These are phyloP conservation scores for Cyclophora punctaria DNA, from an alignment of 2,888 invertebrate species.

Conservation along the genomic window DNA sequence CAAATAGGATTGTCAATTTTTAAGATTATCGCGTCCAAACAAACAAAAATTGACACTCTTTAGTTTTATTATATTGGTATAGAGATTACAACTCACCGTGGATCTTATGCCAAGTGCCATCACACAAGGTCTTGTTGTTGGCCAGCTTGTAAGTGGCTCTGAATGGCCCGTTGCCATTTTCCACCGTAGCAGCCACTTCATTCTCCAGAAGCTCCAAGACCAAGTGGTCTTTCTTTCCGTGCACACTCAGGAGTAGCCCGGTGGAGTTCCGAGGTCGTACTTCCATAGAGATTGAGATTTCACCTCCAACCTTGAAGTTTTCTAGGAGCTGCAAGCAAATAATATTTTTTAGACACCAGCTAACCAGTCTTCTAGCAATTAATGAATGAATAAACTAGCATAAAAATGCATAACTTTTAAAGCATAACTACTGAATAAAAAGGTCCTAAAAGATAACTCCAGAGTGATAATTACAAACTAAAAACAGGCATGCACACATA, in stretches of 20 bases:
- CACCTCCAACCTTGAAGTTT: slow-evolving; percentile 84
- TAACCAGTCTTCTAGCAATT: too few species aligned
- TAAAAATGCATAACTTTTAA: too few species aligned
- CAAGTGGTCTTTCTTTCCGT: slow-evolving; percentile 87
- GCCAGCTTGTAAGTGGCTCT: slow-evolving; percentile 81
- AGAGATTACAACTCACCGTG: slow-evolving; percentile 66
- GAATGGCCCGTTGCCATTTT: slow-evolving; percentile 88
- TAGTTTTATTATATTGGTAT: neutral
- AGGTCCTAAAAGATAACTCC: too few species aligned
- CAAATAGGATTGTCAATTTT: neutral
- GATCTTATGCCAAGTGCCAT: slow-evolving; percentile 96
- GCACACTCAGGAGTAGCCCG: slow-evolving; percentile 90
- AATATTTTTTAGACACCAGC: neutral
- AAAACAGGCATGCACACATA: too few species aligned
- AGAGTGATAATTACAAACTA: too few species aligned
- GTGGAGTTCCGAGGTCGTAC: slow-evolving; percentile 89
- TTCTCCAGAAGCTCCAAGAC: slow-evolving; percentile 92
- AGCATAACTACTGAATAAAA: too few species aligned
- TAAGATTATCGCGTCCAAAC: neutral
- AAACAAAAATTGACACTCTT: too few species aligned
- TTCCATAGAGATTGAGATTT: slow-evolving; percentile 87
- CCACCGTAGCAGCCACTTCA: slow-evolving; percentile 86
- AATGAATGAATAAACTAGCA: too few species aligned
- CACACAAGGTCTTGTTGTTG: slow-evolving; percentile 85
- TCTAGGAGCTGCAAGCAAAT: slow-evolving; percentile 68